Conservation (phyloP, 1,140 invertebrate species). For the Calliopsis andreniformis region DNA sequence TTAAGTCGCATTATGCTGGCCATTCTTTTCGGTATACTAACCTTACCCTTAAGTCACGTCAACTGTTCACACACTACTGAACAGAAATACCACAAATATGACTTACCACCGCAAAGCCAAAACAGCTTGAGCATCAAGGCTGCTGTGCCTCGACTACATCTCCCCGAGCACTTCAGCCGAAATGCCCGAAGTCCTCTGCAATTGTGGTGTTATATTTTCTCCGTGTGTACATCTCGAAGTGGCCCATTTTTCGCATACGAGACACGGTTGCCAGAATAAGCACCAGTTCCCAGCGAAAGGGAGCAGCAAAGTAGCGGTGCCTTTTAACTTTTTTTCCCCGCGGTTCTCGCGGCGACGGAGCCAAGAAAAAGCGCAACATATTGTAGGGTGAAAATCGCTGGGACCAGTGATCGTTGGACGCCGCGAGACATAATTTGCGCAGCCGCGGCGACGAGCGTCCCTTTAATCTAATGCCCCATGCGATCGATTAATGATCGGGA, state of each 20-base stretch:
- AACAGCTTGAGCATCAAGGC: no score
- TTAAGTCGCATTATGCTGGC: no score
- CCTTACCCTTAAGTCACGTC: no score
- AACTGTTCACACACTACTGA: no score
- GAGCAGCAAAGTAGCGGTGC: background rate
- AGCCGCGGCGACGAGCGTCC: conserved; percentile 10
- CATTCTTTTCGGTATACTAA: no score
- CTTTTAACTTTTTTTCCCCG: background rate
- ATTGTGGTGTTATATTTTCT: no score
- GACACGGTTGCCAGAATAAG: no score
- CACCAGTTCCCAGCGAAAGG: conserved; percentile 13
- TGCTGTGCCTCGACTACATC: no score
- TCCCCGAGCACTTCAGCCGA: no score
- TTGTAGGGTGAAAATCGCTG: conserved; percentile 21
- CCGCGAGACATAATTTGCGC: conserved; percentile 26
- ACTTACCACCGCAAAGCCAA: no score
- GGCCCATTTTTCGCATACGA: background rate
- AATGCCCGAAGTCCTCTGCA: no score
- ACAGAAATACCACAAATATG: no score
- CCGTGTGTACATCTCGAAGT: background rate
- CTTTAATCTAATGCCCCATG: conserved; percentile 35
- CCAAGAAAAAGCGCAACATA: background rate
- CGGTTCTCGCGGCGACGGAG: background rate
- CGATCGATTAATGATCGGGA: conserved; percentile 39
- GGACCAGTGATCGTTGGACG: background rate